Base-by-base conservation (phyloP, 1,140 invertebrate species). In the Trichomalopsis sarcophagae region DNA sequence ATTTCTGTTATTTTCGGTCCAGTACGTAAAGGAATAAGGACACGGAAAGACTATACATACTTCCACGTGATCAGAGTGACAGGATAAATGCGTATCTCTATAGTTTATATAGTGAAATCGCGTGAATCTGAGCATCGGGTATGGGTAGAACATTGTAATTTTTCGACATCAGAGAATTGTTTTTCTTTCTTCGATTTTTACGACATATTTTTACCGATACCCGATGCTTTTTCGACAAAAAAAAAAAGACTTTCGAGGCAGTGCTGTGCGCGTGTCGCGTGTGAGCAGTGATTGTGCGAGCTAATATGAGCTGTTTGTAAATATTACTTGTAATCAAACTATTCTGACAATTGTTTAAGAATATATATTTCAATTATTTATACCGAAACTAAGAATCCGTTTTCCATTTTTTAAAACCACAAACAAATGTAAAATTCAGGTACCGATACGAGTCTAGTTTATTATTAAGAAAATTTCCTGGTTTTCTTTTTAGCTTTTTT, bases 291-390 rank as follows among this genome's bases (percentile, higher is more conserved):
- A 90, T 86, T 88, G 88, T 91, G 89, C 88, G 88, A 88, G 75
- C 85, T 86, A 88, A 89, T 87, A 88, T 90, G 85, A 86, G 62
- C 30, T 81, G 79, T 82, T 87, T 93, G 91, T 93, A 93, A 90
- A 92, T 93, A 92, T 85, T 92, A 89, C 80, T 82, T 86, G 68
- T 86, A 86, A 86, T 85, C 84, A 77, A 81, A 85, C 40, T 92
- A 89, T 89, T 87, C 89, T 87, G 89, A 89, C 89, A 88, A 90
- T 92, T 92, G 91, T 92, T 92, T 92, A 91, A 92, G 89, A 91
- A 92, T 93, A 93, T 92, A 76, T 76, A 74, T 92, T 91, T 92
- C 89, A 92, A 90, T 92, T 91, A 92, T 93, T 93, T 92, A 92
- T 92, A 92, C 87, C 89, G 77, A 91, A 47, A 88, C 30, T 50